phyloP scores from a whole-genome alignment of 2,888 invertebrate genomes.

The Acleris holmiana region DNA sequence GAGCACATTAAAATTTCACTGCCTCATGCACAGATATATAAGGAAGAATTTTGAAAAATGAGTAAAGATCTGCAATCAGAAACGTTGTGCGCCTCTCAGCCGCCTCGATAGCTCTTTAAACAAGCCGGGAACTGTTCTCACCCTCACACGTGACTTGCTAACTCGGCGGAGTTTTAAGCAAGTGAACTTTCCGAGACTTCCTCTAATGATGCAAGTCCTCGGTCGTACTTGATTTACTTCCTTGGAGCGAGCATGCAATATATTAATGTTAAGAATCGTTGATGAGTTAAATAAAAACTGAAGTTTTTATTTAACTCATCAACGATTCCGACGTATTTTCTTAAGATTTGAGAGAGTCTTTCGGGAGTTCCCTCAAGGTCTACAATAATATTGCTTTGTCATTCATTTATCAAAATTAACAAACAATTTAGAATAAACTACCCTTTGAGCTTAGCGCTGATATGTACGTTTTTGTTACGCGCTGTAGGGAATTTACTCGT shows the following conservation, averaged over 20 bases:
- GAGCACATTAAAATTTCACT: too few species aligned
- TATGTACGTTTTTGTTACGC: too few species aligned
- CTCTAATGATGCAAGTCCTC: slow-evolving; percentile 50
- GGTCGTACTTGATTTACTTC: slow-evolving; percentile 36
- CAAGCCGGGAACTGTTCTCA: slow-evolving; percentile 49
- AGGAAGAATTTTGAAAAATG: background rate
- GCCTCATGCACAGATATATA: too few species aligned
- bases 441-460: too few species aligned
- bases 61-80: slow-evolving; percentile 48
- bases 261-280: slow-evolving; percentile 3
- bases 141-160: slow-evolving; percentile 51
- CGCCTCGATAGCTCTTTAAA: slow-evolving; percentile 53
- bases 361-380: too few species aligned
- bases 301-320: too few species aligned
- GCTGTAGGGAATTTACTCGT: too few species aligned
- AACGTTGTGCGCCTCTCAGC: slow-evolving; percentile 44
- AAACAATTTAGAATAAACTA: too few species aligned
- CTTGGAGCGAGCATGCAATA: slow-evolving; percentile 35
- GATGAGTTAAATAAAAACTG: background rate
- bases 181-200: slow-evolving; percentile 49
- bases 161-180: slow-evolving; percentile 49
- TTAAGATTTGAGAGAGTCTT: too few species aligned
- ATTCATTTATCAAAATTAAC: too few species aligned
- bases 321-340: too few species aligned
- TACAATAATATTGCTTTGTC: too few species aligned